Percentiles rank a stretch among this genome's conserved stretches.
Conservation (phyloP, 2,888 invertebrate genomes). For the Zhuqinia jingwanae region DNA sequence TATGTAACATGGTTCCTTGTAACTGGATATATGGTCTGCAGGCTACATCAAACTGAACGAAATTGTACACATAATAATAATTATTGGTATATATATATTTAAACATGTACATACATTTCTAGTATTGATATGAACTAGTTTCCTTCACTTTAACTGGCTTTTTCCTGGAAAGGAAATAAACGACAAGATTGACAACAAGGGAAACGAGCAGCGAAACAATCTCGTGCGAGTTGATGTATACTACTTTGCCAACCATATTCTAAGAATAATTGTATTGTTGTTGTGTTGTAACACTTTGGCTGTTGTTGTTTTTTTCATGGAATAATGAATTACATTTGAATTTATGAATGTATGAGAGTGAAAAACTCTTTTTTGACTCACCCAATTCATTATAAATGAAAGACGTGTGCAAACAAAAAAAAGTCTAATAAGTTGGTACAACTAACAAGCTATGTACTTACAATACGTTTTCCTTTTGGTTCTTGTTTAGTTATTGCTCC, state of each 20-base stretch:
- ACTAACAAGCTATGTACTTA: not conserved
- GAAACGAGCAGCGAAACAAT: not conserved
- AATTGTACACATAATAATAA: too few species aligned
- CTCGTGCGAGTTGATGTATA: not conserved
- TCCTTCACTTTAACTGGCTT: too few species aligned
- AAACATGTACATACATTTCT: too few species aligned
- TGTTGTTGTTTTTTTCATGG: conserved; percentile 18
- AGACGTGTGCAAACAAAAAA: not conserved
- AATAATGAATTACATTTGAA: not conserved
- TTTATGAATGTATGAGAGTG: not conserved
- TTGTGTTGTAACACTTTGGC: not conserved
- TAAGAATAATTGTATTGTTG: not conserved
- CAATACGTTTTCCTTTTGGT: not conserved
- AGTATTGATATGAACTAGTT: too few species aligned
- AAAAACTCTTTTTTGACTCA: too few species aligned
- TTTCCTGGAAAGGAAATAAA: conserved; percentile 55
- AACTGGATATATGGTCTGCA: too few species aligned
- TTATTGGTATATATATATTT: too few species aligned
- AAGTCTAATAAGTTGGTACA: not conserved
- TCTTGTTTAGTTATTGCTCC: too few species aligned
- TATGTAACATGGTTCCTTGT: too few species aligned
- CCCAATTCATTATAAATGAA: not conserved
- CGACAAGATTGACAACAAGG: conserved; percentile 36
- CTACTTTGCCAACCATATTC: too few species aligned
- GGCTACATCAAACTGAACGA: too few species aligned